Percentiles rank a stretch among this genome's conserved stretches.
Conservation (phyloP, 2,888 invertebrate species). For the Scaptomyza flava region DNA sequence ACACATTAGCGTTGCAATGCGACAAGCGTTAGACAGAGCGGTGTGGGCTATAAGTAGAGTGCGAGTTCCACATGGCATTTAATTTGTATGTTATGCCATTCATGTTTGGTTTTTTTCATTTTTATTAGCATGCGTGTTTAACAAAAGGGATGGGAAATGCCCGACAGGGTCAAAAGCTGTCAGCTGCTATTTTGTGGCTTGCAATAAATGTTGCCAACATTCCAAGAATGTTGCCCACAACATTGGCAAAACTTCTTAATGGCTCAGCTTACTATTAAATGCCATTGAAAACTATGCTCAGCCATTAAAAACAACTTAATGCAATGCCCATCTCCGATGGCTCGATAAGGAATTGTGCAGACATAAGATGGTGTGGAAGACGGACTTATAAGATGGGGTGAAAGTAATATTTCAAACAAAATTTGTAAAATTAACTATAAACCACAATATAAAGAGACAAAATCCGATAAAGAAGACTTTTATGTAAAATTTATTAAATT, state of each 20-base stretch:
- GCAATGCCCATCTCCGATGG: constrained; percentile 12
- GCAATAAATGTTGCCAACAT: constrained; percentile 53
- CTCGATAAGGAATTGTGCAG: constrained; percentile 2
- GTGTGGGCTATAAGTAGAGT: background rate
- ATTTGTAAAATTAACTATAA: background rate
- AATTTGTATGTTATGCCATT: constrained; percentile 71
- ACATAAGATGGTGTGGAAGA: background rate
- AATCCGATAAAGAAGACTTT: background rate
- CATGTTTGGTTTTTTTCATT: constrained; percentile 69
- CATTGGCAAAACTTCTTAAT: constrained; percentile 36
- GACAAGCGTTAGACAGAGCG: background rate
- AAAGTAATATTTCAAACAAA: background rate
- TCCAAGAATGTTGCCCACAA: constrained; percentile 31
- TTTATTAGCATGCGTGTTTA: constrained; percentile 54
- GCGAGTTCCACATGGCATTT: constrained; percentile 53
- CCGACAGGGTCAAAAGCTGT: constrained; percentile 10
- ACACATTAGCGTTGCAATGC: constrained; percentile 33
- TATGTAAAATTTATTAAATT: background rate
- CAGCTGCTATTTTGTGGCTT: constrained; percentile 8
- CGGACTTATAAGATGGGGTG: background rate
- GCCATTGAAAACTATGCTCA: constrained; percentile 11
- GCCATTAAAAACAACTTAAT: constrained; percentile 31
- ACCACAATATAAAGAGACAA: background rate
- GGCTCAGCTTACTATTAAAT: constrained; percentile 22
- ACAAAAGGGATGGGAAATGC: constrained; percentile 30